A percentile compares a stretch with the other conserved stretches of the same genome.
phyloP scores from a whole-genome alignment of 2,888 invertebrate genomes.

The Creontiades dilutus region DNA sequence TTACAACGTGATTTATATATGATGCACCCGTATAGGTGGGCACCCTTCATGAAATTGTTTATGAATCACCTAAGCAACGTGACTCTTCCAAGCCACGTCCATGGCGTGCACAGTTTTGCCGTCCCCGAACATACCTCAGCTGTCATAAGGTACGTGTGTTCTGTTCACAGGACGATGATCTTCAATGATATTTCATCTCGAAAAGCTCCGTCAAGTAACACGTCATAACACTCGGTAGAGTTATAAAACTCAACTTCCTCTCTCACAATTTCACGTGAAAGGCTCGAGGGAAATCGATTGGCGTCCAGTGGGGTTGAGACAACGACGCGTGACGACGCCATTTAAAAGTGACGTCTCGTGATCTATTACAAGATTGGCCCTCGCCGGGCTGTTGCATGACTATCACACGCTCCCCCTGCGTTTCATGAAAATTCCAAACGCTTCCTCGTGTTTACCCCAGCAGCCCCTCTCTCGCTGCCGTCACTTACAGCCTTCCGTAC shows the following conservation, averaged over 20 bases:
- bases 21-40: too few species aligned
- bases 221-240: not conserved
- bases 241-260: not conserved
- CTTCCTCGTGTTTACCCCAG: not conserved
- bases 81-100: too few species aligned
- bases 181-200: too few species aligned
- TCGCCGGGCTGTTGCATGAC: not conserved
- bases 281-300: not conserved
- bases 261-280: not conserved
- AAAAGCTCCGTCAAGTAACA: not conserved
- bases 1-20: too few species aligned
- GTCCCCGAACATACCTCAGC: too few species aligned
- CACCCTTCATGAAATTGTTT: too few species aligned
- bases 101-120: too few species aligned
- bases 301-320: not conserved
- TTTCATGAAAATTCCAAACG: not conserved
- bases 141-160: too few species aligned
- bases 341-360: conserved; percentile 51
- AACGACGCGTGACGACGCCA: conserved; percentile 42
- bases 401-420: conserved; percentile 21
- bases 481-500: not conserved
- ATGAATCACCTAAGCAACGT: too few species aligned
- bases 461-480: not conserved
- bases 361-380: conserved; percentile 46
- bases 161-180: too few species aligned